Percentiles rank a stretch among this genome's conserved stretches.
Conservation (phyloP, 2,113 vertebrate species). For the Nerophis ophidion region DNA sequence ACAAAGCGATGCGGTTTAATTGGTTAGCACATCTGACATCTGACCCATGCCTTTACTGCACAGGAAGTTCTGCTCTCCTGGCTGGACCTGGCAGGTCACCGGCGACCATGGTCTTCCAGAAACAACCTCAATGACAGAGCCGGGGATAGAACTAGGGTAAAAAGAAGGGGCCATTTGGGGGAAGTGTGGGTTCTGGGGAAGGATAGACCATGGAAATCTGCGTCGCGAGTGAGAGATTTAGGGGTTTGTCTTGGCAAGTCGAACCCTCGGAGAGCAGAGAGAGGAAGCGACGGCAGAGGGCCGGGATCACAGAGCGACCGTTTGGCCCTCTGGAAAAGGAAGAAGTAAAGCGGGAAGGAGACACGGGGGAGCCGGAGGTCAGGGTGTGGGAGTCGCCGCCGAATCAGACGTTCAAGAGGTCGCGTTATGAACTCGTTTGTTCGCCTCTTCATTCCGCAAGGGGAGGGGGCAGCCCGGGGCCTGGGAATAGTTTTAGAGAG, state of each 20-base stretch:
- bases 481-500: constrained; percentile 51
- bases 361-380: constrained; percentile 32
- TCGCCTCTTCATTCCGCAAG: constrained; percentile 56
- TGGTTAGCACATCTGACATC: constrained; percentile 38
- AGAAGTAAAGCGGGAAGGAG: constrained; percentile 34
- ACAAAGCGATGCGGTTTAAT: background rate
- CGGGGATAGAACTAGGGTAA: background rate
- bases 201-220: constrained; percentile 2
- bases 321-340: constrained; percentile 16
- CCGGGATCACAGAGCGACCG: constrained; percentile 26
- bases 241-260: constrained; percentile 16
- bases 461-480: constrained; percentile 31
- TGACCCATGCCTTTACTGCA: constrained; percentile 38
- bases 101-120: constrained; percentile 20
- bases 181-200: constrained; percentile 14
- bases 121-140: constrained; percentile 6
- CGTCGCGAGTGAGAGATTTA: constrained; percentile 11
- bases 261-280: constrained; percentile 18
- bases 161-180: background rate
- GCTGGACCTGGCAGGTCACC: constrained; percentile 37
- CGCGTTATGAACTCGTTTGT: constrained; percentile 46
- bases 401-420: constrained; percentile 59
- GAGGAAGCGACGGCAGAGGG: constrained; percentile 26
- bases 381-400: constrained; percentile 42
- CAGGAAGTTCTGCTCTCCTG: constrained; percentile 29